Base-by-base conservation (phyloP, 2,888 invertebrate genomes). In the Drosophila vallismaia region DNA sequence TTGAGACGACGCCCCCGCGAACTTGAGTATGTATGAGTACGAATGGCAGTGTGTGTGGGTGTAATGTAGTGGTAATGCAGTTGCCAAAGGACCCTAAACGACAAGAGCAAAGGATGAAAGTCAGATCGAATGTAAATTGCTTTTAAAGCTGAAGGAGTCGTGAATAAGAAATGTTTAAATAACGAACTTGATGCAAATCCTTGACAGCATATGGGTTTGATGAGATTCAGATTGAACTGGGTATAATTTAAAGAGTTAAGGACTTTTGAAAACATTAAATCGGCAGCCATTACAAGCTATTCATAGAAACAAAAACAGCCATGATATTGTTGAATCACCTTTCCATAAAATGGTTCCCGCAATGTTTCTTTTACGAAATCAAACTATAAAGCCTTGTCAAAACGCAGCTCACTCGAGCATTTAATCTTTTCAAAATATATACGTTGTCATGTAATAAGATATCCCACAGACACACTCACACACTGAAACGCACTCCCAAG, bases 1-100 rank as follows among this genome's bases (percentile, higher is more conserved):
- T 82, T 78, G 87, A 86, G 82, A 81, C 85, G 81, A 77, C 76
- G 76, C 85, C 82, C 71, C 74, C 78, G 84, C 69, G 64, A 38
- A 46, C 74, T 49, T 51, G 36, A 36, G 49, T n/a, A 14, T 66
- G 42, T 44, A 38, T 38, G 38, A 19, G 40, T 31, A 29, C 9
- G 38, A 55, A 56, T 49, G 54, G 19, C 38, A 24, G 42, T 19
- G 40, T 29, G 55, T 66, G 67, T 44, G 48, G 74, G 53, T 79
- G 70, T 64, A 75, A 77, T 71, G 70, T 73, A 55, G 58, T 76
- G 72, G 81, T 77, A 81, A 84, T 84, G 81, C 68, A 57, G 71
- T 59, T 42, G 68, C 57, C 52, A 69, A 71, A 71, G 67, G 69
- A 60, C 69, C 46, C 74, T 68, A 80, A 84, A 63, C 78, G 79